Percentiles rank a stretch among this genome's conserved stretches.
Conservation (phyloP, 2,888 invertebrate genomes). For the Strigamia transsilvanica region DNA sequence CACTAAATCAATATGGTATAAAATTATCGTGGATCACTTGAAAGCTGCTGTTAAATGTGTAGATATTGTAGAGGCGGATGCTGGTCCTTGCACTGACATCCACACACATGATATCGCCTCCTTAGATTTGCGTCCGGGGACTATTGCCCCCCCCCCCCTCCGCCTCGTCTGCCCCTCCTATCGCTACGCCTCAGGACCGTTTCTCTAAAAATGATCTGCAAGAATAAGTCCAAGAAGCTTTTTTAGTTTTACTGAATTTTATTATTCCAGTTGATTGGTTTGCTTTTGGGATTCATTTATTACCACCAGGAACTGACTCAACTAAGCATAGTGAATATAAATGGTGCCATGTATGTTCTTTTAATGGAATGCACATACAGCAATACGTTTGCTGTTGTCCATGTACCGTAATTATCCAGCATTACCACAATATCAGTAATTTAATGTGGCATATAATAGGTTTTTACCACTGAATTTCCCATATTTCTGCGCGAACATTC, state of each 20-base stretch:
- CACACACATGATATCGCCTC: no score
- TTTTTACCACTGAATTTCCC: conserved; percentile 87
- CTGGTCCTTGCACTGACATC: no score
- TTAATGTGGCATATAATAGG: conserved; percentile 68
- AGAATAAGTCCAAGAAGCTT: no score
- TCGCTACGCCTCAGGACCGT: no score
- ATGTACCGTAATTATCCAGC: conserved; percentile 71
- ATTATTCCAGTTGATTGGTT: background rate
- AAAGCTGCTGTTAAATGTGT: no score
- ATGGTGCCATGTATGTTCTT: conserved; percentile 89
- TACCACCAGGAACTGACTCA: conserved; percentile 81
- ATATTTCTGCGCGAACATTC: conserved; percentile 88
- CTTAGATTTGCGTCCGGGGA: no score
- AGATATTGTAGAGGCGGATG: no score
- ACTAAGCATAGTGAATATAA: conserved; percentile 92
- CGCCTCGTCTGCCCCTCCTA: no score
- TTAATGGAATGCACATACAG: conserved; percentile 93
- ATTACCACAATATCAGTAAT: background rate
- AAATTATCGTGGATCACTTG: no score
- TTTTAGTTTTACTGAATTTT: background rate
- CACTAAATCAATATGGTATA: no score
- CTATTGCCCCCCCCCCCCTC: no score
- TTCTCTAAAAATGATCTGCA: no score
- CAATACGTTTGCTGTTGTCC: conserved; percentile 91
- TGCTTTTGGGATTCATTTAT: conserved; percentile 56